These are phyloP conservation scores for Aurelia coerulea DNA, from an alignment of 30 jellyfish, hydroid and myxozoan species.

Conservation along the genomic window DNA sequence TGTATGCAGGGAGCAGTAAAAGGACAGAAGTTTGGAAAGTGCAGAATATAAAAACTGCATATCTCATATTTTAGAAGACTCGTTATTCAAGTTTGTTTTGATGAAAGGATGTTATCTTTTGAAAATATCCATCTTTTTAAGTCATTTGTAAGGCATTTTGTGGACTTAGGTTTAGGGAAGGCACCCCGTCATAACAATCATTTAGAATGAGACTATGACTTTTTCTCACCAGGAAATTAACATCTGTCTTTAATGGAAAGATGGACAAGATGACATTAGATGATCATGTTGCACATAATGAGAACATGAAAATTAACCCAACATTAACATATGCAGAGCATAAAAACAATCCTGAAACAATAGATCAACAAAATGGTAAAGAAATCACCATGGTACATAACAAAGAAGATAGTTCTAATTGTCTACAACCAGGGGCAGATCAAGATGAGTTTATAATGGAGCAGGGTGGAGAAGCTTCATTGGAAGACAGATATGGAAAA, in stretches of 20 bases:
- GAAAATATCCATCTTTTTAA: too few relatives aligned
- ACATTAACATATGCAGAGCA: constrained; percentile 38
- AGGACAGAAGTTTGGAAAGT: too few relatives aligned
- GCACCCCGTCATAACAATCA: too few relatives aligned
- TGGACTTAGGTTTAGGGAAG: too few relatives aligned
- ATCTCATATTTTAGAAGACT: too few relatives aligned
- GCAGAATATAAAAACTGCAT: too few relatives aligned
- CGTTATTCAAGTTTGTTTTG: too few relatives aligned
- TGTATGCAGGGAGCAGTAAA: too few relatives aligned
- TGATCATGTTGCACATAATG: constrained; percentile 43
- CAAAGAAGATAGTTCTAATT: constrained; percentile 21
- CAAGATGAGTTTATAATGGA: constrained; percentile 41
- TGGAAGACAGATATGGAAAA: constrained; percentile 56
- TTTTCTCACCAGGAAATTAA: constrained; percentile 9
- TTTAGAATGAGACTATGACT: too few relatives aligned
- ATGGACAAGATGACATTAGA: constrained; percentile 62
- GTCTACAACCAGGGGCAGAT: constrained; percentile 25
- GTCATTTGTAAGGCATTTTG: too few relatives aligned
- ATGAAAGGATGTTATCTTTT: too few relatives aligned
- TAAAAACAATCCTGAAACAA: constrained; percentile 23
- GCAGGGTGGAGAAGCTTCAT: constrained; percentile 24
- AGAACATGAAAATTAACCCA: constrained; percentile 13
- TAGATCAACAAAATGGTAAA: constrained; percentile 33
- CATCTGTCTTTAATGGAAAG: constrained; percentile 52
- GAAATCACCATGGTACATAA: constrained; percentile 10